Conservation (phyloP, 1,140 invertebrate genomes). For the Megalopta genalis region DNA sequence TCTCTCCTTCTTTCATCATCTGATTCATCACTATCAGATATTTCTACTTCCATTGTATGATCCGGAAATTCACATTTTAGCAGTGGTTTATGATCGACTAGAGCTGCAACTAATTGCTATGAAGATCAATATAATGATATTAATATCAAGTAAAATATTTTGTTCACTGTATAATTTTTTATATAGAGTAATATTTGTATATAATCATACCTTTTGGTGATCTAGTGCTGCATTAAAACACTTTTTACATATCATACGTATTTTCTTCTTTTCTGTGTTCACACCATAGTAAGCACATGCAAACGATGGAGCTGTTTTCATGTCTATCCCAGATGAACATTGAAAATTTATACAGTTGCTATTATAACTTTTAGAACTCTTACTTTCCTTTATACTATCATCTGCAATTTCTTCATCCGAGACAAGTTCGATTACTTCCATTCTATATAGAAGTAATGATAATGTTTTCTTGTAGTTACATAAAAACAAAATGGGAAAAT, state of each 20-base stretch:
- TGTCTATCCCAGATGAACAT: conserved; percentile 78
- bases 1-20: conserved; percentile 73
- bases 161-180: neutral
- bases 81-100: conserved; percentile 75
- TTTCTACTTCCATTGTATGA: conserved; percentile 81
- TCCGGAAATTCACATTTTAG: conserved; percentile 80
- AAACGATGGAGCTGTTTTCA: conserved; percentile 79
- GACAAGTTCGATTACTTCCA: conserved; percentile 75
- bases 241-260: conserved; percentile 78
- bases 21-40: conserved; percentile 80
- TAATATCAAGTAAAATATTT: neutral
- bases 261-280: conserved; percentile 75
- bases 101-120: conserved; percentile 73
- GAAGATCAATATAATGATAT: conserved; percentile 18
- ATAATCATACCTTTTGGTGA: conserved; percentile 73
- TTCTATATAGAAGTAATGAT: conserved; percentile 4
- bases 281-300: conserved; percentile 80
- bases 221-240: conserved; percentile 78
- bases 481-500: neutral
- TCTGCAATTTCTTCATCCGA: conserved; percentile 72
- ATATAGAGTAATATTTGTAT: conserved; percentile 14
- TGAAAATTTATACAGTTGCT: conserved; percentile 81
- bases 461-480: neutral
- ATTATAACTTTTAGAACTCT: conserved; percentile 65
- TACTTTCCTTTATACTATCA: conserved; percentile 45